These are phyloP conservation scores for Trimorus sp. DNA, from an alignment of 2,888 invertebrate genomes.

Conservation along the genomic window DNA sequence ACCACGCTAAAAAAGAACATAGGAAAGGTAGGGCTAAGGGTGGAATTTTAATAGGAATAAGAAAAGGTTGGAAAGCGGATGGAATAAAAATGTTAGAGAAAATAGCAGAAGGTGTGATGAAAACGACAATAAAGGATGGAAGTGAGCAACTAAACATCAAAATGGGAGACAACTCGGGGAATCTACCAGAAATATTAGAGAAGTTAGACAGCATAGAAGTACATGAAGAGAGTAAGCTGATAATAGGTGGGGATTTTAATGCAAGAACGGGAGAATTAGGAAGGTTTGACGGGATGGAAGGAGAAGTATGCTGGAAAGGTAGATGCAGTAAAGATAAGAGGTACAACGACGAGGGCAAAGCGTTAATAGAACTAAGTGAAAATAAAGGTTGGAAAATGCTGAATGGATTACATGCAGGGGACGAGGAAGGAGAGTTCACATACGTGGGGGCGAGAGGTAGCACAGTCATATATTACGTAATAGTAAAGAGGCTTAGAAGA, in stretches of 20 bases:
- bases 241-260: slow-evolving; percentile 28
- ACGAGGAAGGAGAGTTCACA: slow-evolving; percentile 44
- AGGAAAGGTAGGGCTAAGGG: neutral
- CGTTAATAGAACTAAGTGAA: slow-evolving; percentile 21
- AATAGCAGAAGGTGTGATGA: neutral
- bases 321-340: slow-evolving; percentile 16
- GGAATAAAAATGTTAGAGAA: neutral
- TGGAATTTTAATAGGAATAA: slow-evolving; percentile 1
- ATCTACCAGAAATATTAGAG: slow-evolving; percentile 8
- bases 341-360: slow-evolving; percentile 23
- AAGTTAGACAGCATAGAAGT: neutral
- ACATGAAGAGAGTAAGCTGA: neutral
- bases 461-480: slow-evolving; percentile 56
- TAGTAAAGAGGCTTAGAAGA: slow-evolving; percentile 26
- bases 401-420: slow-evolving; percentile 41
- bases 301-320: neutral
- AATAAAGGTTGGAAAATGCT: slow-evolving; percentile 29
- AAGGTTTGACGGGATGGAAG: neutral
- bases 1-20: slow-evolving; percentile 19
- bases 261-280: slow-evolving; percentile 5
- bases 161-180: slow-evolving; percentile 21
- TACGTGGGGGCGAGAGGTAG: slow-evolving; percentile 44
- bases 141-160: slow-evolving; percentile 15
- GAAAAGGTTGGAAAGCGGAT: slow-evolving; percentile 10
- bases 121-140: slow-evolving; percentile 17